Conservation (phyloP, 2,797 vertebrate species). For the Siniperca obscura region DNA sequence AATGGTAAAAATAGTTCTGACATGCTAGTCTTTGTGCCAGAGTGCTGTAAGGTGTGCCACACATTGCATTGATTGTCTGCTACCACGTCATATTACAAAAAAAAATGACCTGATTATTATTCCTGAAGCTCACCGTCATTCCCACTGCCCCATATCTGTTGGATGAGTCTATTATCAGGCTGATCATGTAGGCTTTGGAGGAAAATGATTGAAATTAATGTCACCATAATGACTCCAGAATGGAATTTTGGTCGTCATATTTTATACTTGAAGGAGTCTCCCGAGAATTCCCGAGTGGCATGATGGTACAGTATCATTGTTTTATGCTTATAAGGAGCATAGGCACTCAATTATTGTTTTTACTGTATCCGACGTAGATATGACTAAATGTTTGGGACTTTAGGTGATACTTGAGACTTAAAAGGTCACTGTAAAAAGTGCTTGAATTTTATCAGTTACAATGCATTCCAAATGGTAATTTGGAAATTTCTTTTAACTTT, state of each 20-base stretch:
- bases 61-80: conserved; percentile 29
- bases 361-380: background rate
- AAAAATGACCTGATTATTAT: conserved; percentile 36
- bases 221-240: background rate
- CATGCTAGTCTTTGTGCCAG: background rate
- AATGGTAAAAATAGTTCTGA: background rate
- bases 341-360: background rate
- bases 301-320: background rate
- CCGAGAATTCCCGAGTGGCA: background rate
- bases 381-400: background rate
- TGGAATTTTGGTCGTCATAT: background rate
- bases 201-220: background rate
- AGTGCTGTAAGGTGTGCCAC: conserved; percentile 4
- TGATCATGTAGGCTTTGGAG: background rate
- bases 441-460: background rate
- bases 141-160: conserved; percentile 8
- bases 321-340: background rate
- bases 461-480: background rate
- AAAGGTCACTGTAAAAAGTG: background rate
- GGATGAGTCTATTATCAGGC: background rate
- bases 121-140: conserved; percentile 24
- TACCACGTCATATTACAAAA: background rate
- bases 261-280: background rate
- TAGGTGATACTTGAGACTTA: background rate
- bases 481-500: background rate